phyloP scores from a whole-genome alignment of 2,888 invertebrate genomes.

The Cephus sareptanus region DNA sequence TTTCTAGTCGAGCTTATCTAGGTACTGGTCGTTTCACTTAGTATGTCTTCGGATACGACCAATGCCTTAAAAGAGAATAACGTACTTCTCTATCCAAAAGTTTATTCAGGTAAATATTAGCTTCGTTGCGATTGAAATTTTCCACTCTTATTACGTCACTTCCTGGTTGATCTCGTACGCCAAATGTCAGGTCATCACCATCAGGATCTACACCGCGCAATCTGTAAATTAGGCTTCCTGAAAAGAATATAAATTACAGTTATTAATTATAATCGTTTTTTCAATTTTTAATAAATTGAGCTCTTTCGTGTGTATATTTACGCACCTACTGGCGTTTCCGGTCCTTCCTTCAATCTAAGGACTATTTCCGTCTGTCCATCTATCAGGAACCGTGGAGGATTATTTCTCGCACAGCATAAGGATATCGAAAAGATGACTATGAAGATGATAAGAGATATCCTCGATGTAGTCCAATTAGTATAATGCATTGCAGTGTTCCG shows the following conservation, averaged over 20 bases:
- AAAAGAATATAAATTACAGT: conserved; percentile 44
- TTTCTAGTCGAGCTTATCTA: not conserved
- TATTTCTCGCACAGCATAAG: conserved; percentile 70
- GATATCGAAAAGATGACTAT: conserved; percentile 26
- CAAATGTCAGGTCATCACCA: conserved; percentile 85
- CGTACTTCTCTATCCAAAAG: conserved; percentile 90
- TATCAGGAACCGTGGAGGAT: conserved; percentile 87
- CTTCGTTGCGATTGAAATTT: conserved; percentile 83
- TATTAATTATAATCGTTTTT: not conserved
- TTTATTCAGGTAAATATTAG: conserved; percentile 87
- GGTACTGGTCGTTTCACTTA: not conserved
- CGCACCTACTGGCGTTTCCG: conserved; percentile 84
- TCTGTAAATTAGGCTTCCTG: conserved; percentile 86
- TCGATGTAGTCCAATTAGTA: conserved; percentile 12
- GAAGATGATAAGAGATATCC: conserved; percentile 12
- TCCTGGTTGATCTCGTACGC: conserved; percentile 82
- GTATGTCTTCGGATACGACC: not conserved
- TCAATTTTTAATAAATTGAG: not conserved
- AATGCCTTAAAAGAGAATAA: conserved; percentile 9
- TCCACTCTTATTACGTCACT: conserved; percentile 88
- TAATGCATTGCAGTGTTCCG: not conserved
- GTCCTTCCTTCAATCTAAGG: conserved; percentile 87
- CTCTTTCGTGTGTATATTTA: not conserved
- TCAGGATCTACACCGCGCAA: conserved; percentile 87
- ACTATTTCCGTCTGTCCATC: conserved; percentile 93